These are phyloP conservation scores for Petromus typicus DNA, from an alignment of 2,113 vertebrate genomes.

Conservation along the genomic window DNA sequence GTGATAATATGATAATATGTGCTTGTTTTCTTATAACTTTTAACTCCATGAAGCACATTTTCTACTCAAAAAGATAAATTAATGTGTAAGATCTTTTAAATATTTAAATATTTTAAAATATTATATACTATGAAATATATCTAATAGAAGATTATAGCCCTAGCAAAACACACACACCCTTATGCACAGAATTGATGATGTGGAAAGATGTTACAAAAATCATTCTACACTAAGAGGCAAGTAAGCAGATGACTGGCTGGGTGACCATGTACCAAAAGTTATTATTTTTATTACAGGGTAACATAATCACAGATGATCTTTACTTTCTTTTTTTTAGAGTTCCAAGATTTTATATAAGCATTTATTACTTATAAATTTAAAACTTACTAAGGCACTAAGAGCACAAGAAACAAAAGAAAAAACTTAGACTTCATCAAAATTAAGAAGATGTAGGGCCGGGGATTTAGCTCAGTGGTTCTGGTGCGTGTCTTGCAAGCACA, in stretches of 20 bases:
- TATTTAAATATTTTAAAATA: background rate
- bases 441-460: background rate
- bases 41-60: background rate
- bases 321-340: background rate
- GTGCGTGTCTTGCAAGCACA: too few species aligned
- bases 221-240: background rate
- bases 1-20: background rate
- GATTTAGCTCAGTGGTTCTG: too few species aligned
- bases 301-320: background rate
- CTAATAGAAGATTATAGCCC: background rate
- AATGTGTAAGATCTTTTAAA: slow-evolving; percentile 31
- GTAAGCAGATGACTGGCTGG: background rate
- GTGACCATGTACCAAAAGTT: background rate
- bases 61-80: background rate
- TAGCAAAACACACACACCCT: background rate
- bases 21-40: slow-evolving; percentile 24
- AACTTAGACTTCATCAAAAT: slow-evolving; percentile 16
- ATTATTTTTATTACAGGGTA: background rate
- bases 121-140: background rate
- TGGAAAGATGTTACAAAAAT: background rate
- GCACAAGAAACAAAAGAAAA: background rate
- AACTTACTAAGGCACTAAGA: background rate
- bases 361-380: slow-evolving; percentile 21
- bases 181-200: background rate
- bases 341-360: background rate